Percentiles rank a stretch among this genome's conserved stretches.
These are phyloP conservation scores for Euura lappo DNA, from an alignment of 1,140 invertebrate species.

Conservation along the genomic window DNA sequence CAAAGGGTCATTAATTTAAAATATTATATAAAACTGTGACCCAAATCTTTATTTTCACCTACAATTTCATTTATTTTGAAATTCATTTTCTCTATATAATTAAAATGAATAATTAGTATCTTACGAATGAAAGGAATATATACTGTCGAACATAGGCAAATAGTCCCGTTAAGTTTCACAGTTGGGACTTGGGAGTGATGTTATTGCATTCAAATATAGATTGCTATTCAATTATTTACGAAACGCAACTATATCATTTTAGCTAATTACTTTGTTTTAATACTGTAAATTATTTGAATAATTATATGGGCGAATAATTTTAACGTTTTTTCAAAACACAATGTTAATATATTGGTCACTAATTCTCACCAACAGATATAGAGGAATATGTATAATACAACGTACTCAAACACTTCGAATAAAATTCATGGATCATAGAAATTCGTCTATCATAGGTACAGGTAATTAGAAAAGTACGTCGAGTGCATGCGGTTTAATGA, in stretches of 20 bases:
- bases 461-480: neutral
- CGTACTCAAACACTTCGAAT: neutral
- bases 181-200: neutral
- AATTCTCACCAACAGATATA: neutral
- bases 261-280: neutral
- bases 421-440: slow-evolving; percentile 5
- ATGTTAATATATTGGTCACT: neutral
- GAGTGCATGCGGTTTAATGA: neutral
- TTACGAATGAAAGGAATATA: neutral
- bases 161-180: neutral
- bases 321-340: neutral
- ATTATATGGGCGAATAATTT: neutral
- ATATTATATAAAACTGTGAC: slow-evolving; percentile 13
- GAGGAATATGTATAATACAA: neutral
- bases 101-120: slow-evolving; percentile 10
- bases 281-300: neutral
- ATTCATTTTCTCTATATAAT: neutral
- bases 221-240: neutral
- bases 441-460: neutral
- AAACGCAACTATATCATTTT: neutral
- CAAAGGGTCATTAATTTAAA: neutral
- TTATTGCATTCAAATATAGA: neutral
- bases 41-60: neutral
- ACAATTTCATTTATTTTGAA: neutral
- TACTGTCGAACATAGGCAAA: neutral